These are phyloP conservation scores for Dynastes tityus DNA, from an alignment of 2,888 invertebrate species.

Conservation along the genomic window DNA sequence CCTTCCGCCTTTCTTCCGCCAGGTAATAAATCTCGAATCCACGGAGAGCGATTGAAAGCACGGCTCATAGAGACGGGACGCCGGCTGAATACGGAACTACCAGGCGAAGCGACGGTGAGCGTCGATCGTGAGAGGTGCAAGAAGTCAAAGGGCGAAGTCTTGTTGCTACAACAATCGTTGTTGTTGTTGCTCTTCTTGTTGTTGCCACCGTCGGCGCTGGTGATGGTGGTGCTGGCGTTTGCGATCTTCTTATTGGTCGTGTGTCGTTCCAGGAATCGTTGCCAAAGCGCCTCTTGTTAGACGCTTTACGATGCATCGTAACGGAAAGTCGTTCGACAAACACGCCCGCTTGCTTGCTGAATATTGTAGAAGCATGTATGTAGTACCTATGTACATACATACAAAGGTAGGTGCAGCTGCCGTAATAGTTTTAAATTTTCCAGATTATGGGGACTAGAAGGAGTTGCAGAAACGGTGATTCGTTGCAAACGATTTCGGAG, in stretches of 20 bases:
- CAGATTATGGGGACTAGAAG: no score
- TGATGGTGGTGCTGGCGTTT: background rate
- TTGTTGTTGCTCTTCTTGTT: slow-evolving; percentile 2
- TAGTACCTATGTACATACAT: background rate
- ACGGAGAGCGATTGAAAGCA: slow-evolving; percentile 62
- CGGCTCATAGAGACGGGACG: slow-evolving; percentile 58
- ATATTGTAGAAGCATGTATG: background rate
- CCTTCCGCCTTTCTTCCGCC: background rate
- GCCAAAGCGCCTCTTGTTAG: slow-evolving; percentile 41
- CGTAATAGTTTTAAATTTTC: background rate
- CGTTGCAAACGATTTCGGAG: no score
- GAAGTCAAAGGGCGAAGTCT: slow-evolving; percentile 16
- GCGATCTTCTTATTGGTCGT: background rate
- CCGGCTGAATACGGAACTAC: slow-evolving; percentile 58
- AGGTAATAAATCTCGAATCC: slow-evolving; percentile 59
- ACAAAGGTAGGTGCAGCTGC: background rate
- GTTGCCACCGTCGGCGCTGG: background rate
- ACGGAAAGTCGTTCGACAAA: slow-evolving; percentile 14
- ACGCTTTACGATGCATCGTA: slow-evolving; percentile 43
- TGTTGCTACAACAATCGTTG: background rate
- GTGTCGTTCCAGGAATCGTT: slow-evolving; percentile 36
- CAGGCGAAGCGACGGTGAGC: slow-evolving; percentile 1
- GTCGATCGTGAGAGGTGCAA: background rate
- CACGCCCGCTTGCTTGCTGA: slow-evolving; percentile 19
- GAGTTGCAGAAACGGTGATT: no score